Evolutionary conservation across 35 echinoderm and acorn worm genomes (phyloP).

Genomic region (Diadema setosum): DNA sequence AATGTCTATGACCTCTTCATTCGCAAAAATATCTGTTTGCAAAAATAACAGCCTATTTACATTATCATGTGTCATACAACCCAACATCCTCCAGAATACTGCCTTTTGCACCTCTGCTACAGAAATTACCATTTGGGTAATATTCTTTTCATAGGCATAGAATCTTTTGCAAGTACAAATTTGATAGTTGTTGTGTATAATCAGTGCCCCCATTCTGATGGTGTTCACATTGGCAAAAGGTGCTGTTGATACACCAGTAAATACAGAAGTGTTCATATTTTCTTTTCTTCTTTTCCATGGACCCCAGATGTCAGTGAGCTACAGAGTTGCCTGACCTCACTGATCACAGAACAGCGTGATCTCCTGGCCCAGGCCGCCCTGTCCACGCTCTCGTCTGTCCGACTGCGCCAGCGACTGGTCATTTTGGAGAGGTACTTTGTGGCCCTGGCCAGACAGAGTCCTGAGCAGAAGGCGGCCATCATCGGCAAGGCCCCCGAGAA

Average conservation of each 20-base stretch:
- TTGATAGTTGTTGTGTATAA: too few species aligned
- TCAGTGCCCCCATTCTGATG: too few species aligned
- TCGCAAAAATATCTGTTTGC: too few species aligned
- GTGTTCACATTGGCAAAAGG: background rate
- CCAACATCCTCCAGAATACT: too few species aligned
- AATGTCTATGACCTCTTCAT: too few species aligned
- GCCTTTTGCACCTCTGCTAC: too few species aligned
- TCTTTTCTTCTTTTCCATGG: background rate
- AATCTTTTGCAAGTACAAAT: too few species aligned
- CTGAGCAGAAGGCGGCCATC: constrained; percentile 65
- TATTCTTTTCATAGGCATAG: too few species aligned
- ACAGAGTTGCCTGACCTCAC: constrained; percentile 62
- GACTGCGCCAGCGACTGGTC: constrained; percentile 75
- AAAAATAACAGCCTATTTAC: too few species aligned
- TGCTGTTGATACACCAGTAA: background rate
- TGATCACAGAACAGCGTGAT: constrained; percentile 79
- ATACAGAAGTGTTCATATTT: background rate
- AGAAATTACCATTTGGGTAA: too few species aligned
- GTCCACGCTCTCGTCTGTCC: constrained; percentile 83
- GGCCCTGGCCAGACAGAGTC: constrained; percentile 75
- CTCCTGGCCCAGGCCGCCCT: constrained; percentile 63
- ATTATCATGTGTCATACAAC: too few species aligned
- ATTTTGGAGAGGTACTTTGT: constrained; percentile 91
- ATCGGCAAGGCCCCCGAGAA: constrained; percentile 24
- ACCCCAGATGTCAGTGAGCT: constrained; percentile 69